Evolutionary conservation across 92 coral and sea anemone species (phyloP).

Genomic region (Metridium senile): DNA sequence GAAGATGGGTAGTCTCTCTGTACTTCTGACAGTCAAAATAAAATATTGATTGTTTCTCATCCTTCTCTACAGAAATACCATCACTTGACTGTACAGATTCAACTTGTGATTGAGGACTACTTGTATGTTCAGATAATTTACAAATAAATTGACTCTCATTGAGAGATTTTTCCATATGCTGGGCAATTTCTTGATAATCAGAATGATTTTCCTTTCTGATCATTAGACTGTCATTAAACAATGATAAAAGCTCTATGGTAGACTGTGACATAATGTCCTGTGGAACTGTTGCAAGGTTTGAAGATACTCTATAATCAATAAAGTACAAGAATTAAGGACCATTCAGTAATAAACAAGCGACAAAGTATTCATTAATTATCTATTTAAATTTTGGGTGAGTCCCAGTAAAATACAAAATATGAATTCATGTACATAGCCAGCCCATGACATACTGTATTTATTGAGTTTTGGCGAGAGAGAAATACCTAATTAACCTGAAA

Average conservation of each 20-base stretch:
- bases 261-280: neutral
- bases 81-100: neutral
- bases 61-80: neutral
- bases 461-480: too few relatives aligned
- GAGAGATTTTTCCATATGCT: neutral
- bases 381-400: too few relatives aligned
- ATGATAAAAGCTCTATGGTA: neutral
- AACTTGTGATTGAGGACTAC: neutral
- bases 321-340: too few relatives aligned
- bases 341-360: too few relatives aligned
- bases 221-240: neutral
- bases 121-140: neutral
- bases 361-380: too few relatives aligned
- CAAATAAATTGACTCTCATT: neutral
- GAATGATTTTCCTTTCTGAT: neutral
- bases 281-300: neutral
- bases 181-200: conserved; percentile 2
- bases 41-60: neutral
- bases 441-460: too few relatives aligned
- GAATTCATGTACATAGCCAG: too few relatives aligned
- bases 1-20: neutral
- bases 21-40: conserved; percentile 3
- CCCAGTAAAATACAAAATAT: too few relatives aligned
- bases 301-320: neutral
- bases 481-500: too few relatives aligned